Percentiles rank a stretch among this genome's conserved stretches.
Conservation (phyloP, 2,113 vertebrate species). For the Hippocampus abdominalis region DNA sequence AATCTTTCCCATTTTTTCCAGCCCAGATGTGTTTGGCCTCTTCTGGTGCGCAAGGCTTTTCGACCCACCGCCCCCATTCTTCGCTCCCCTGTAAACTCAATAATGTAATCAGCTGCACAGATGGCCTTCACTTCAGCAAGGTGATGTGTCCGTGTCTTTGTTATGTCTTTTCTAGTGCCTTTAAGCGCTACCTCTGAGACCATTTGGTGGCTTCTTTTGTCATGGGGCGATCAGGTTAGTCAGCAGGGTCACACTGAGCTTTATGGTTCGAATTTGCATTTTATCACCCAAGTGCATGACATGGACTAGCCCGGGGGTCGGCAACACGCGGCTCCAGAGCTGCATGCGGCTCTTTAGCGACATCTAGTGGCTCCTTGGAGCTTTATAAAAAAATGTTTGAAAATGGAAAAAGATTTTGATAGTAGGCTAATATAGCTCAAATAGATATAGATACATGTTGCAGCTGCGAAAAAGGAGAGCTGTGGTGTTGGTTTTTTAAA, state of each 20-base stretch:
- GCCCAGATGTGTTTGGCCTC: conserved; percentile 30
- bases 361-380: too few species aligned
- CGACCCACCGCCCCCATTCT: conserved; percentile 1
- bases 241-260: conserved; percentile 34
- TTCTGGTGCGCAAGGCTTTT: conserved; percentile 14
- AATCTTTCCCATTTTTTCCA: conserved; percentile 27
- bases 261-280: conserved; percentile 48
- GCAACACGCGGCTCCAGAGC: too few species aligned
- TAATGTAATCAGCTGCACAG: conserved; percentile 37
- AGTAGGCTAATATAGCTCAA: too few species aligned
- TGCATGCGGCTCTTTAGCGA: too few species aligned
- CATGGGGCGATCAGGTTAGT: conserved; percentile 29
- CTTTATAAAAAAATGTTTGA: too few species aligned
- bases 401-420: too few species aligned
- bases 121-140: conserved; percentile 24
- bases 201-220: conserved; percentile 37
- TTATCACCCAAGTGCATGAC: conserved; percentile 12
- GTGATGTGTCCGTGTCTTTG: conserved; percentile 32
- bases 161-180: conserved; percentile 30
- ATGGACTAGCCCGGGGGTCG: too few species aligned
- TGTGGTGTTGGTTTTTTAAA: too few species aligned
- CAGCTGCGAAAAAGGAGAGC: too few species aligned
- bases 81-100: not conserved
- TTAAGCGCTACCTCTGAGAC: conserved; percentile 34
- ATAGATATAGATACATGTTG: too few species aligned